Evolutionary conservation across 2,888 invertebrate species (phyloP).

Genomic region (Pachydiplax longipennis): DNA sequence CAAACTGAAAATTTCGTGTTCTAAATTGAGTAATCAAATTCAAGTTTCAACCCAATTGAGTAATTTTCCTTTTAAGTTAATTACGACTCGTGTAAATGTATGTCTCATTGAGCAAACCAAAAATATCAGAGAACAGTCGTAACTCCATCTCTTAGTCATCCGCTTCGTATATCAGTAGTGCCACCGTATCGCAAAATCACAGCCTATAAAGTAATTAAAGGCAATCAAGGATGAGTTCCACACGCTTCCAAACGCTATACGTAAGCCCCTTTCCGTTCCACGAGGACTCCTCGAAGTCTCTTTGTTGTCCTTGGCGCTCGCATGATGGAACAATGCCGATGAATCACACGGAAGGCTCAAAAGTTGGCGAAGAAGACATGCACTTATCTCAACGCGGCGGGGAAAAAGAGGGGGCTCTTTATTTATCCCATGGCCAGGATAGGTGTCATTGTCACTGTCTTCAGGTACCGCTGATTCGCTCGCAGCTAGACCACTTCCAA

Average conservation of each 20-base stretch:
- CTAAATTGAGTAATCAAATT: too few species aligned
- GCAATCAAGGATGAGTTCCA: not conserved
- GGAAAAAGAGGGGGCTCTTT: constrained; percentile 32
- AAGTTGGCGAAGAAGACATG: not conserved
- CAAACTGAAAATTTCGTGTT: too few species aligned
- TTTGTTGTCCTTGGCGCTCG: constrained; percentile 29
- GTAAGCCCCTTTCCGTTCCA: not conserved
- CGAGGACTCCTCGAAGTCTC: not conserved
- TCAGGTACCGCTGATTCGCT: not conserved
- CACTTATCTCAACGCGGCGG: not conserved
- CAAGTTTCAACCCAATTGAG: too few species aligned
- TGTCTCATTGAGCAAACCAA: too few species aligned
- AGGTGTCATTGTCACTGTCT: constrained; percentile 51
- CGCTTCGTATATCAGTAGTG: too few species aligned
- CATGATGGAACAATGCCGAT: constrained; percentile 22
- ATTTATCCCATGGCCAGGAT: constrained; percentile 52
- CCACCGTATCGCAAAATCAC: not conserved
- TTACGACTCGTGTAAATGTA: too few species aligned
- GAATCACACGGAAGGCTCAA: not conserved
- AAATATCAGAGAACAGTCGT: too few species aligned
- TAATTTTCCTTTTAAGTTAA: too few species aligned
- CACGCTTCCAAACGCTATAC: not conserved
- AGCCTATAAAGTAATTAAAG: not conserved
- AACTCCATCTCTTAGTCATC: too few species aligned
- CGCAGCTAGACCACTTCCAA: too few species aligned